phyloP scores from a whole-genome alignment of 2,797 vertebrate species.

The Echeneis naucrates region DNA sequence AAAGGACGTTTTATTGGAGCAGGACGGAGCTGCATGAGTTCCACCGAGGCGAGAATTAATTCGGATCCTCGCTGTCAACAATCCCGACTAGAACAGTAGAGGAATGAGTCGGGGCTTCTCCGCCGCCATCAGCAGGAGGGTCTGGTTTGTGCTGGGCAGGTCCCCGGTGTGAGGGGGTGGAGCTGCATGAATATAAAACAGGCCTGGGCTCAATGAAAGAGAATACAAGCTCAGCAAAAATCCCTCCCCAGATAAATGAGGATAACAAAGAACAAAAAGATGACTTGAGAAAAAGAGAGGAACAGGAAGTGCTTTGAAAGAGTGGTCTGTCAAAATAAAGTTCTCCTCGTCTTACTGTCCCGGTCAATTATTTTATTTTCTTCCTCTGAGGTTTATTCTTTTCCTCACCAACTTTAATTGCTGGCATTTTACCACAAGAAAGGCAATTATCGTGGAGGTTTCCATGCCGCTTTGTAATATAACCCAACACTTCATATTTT shows the following conservation, averaged over 20 bases:
- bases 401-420: background rate
- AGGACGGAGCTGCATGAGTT: background rate
- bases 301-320: background rate
- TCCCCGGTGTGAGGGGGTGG: constrained; percentile 20
- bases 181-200: constrained; percentile 36
- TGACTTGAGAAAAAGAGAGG: background rate
- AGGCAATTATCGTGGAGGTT: background rate
- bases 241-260: constrained; percentile 3
- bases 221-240: constrained; percentile 16
- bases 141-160: background rate
- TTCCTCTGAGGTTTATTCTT: background rate
- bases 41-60: background rate
- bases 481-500: too few relatives aligned
- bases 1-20: background rate
- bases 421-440: background rate
- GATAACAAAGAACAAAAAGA: constrained; percentile 19
- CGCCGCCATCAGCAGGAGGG: background rate
- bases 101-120: background rate
- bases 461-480: too few relatives aligned
- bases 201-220: constrained; percentile 4
- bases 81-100: background rate
- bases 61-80: background rate
- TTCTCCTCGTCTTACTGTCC: background rate
- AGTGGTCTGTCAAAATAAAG: too few relatives aligned
- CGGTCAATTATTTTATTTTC: background rate